Conservation (phyloP, 2,113 vertebrate species). For the Rafetus swinhoei region DNA sequence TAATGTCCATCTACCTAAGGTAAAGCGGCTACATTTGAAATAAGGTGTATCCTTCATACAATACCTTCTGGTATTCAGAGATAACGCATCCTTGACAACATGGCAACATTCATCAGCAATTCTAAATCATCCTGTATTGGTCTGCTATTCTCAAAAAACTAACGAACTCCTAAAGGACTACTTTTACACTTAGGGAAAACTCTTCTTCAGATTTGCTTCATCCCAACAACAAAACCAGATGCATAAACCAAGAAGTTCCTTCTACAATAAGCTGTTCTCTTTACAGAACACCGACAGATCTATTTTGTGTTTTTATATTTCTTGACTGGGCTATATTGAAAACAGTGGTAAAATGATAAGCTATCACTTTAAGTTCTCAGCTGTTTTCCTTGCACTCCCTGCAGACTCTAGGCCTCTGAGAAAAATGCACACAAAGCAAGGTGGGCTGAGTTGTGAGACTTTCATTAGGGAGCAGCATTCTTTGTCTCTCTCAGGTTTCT, state of each 20-base stretch:
- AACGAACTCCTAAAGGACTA: neutral
- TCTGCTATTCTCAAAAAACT: neutral
- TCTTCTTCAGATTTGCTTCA: neutral
- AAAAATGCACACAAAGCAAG: neutral
- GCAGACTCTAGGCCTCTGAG: neutral
- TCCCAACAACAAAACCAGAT: neutral
- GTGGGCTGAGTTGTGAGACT: neutral
- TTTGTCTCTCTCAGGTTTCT: neutral
- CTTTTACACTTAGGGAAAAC: neutral
- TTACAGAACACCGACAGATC: neutral
- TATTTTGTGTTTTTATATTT: neutral
- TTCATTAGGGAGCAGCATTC: neutral
- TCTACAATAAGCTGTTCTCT: neutral
- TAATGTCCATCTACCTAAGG: accelerated
- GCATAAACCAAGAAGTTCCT: neutral
- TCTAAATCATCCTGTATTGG: neutral
- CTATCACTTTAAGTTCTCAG: neutral
- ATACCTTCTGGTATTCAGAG: accelerated
- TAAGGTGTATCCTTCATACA: accelerated
- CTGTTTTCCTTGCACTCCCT: neutral
- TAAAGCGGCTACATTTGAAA: neutral
- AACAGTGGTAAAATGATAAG: neutral
- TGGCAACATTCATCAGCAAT: neutral
- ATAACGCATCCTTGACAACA: accelerated
- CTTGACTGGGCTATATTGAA: accelerated